Evolutionary conservation across 1,140 invertebrate species (phyloP).

Genomic region (Lucilia cuprina): DNA sequence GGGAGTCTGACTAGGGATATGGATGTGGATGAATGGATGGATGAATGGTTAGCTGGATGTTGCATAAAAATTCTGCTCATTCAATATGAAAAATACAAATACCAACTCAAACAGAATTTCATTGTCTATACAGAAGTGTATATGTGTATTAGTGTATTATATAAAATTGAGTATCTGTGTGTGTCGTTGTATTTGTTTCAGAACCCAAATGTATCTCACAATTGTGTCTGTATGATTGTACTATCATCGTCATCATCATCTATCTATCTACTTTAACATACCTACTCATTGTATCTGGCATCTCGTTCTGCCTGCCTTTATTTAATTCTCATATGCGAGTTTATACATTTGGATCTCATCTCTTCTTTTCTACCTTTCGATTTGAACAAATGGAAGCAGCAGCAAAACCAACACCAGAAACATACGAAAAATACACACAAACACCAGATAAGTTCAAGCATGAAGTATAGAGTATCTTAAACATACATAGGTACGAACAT

Average conservation of each 20-base stretch:
- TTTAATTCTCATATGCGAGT: neutral
- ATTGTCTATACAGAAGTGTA: neutral
- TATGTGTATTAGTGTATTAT: neutral
- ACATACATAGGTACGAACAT: neutral
- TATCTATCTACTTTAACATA: constrained; percentile 24
- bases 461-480: too few species aligned
- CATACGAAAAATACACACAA: neutral
- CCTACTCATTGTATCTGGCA: constrained; percentile 18
- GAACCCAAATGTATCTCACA: constrained; percentile 7
- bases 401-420: neutral
- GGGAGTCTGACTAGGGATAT: neutral
- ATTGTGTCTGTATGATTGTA: neutral
- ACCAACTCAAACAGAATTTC: neutral
- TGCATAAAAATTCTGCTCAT: neutral
- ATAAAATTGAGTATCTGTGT: neutral
- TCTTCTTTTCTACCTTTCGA: neutral
- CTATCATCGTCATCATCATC: neutral
- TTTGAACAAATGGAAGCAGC: neutral
- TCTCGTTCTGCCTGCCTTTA: constrained; percentile 10
- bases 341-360: neutral
- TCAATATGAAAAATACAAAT: neutral
- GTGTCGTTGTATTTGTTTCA: constrained; percentile 4
- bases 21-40: too few species aligned
- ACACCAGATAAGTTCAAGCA: too few species aligned
- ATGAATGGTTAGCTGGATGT: too few species aligned